These are phyloP conservation scores for Campylomormyrus numenius DNA, from an alignment of 2,113 vertebrate genomes.

Conservation along the genomic window DNA sequence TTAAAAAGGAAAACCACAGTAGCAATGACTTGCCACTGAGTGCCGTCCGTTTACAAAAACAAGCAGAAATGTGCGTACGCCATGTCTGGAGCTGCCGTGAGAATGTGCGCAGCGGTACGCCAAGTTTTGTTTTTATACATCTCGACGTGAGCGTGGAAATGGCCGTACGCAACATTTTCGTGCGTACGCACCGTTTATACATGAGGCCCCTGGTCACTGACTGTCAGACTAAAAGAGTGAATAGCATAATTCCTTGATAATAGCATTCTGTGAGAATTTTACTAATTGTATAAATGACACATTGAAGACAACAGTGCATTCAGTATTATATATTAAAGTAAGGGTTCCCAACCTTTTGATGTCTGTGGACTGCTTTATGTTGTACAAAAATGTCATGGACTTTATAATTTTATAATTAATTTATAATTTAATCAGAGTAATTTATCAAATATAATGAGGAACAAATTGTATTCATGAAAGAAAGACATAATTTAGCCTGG, in stretches of 20 bases:
- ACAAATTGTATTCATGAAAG: background rate
- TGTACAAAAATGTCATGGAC: background rate
- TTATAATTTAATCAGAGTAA: background rate
- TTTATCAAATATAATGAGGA: background rate
- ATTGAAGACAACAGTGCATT: background rate
- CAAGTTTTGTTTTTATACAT: too few relatives aligned
- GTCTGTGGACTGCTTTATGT: background rate
- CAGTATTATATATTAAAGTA: background rate
- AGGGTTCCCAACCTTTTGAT: background rate
- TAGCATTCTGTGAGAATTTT: background rate
- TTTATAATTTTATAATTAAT: too few relatives aligned
- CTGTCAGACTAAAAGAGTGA: background rate
- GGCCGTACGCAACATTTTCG: too few relatives aligned
- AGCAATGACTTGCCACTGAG: too few relatives aligned
- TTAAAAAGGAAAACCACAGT: too few relatives aligned
- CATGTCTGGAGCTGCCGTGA: too few relatives aligned
- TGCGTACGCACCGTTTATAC: too few relatives aligned
- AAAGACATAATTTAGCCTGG: background rate
- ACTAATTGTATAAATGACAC: background rate
- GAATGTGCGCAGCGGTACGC: too few relatives aligned
- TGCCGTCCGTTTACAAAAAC: too few relatives aligned
- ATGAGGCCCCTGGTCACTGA: background rate
- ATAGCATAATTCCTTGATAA: background rate
- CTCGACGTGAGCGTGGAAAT: too few relatives aligned
- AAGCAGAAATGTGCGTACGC: too few relatives aligned